phyloP scores from a whole-genome alignment of 2,797 vertebrate species.

The Enteromius anoplus region DNA sequence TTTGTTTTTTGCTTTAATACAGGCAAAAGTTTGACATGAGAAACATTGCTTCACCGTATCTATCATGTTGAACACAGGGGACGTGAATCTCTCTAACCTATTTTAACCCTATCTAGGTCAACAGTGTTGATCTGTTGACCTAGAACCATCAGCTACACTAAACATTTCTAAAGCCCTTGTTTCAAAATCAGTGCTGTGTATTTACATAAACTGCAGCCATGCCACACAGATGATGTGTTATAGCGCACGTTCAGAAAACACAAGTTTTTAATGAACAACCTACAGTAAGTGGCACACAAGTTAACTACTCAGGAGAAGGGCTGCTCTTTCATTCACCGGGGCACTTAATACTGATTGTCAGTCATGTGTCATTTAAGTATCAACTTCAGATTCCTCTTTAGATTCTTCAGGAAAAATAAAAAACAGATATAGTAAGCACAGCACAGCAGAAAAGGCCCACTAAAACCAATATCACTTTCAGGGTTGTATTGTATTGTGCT shows the following conservation, averaged over 20 bases:
- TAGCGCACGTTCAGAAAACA: not conserved
- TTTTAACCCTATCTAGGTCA: constrained; percentile 31
- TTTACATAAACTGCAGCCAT: not conserved
- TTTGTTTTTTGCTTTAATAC: not conserved
- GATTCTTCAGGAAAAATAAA: not conserved
- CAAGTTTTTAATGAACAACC: constrained; percentile 13
- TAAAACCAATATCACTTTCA: not conserved
- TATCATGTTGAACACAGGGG: not conserved
- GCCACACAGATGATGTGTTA: not conserved
- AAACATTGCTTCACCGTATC: not conserved
- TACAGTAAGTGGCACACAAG: not conserved
- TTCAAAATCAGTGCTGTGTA: not conserved
- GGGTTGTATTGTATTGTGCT: not conserved
- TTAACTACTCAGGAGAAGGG: not conserved
- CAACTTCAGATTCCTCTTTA: not conserved
- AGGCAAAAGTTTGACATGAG: not conserved
- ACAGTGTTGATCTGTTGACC: not conserved
- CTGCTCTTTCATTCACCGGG: not conserved
- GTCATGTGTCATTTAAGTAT: not conserved
- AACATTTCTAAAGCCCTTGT: constrained; percentile 16
- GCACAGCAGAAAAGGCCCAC: not conserved
- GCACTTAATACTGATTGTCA: constrained; percentile 2
- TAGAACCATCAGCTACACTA: not conserved
- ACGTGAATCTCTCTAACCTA: not conserved
- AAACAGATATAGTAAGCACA: not conserved